Percentiles rank a stretch among this genome's conserved stretches.
Evolutionary conservation across 2,113 vertebrate species (phyloP).

Genomic region (Chionodraco myersi): DNA sequence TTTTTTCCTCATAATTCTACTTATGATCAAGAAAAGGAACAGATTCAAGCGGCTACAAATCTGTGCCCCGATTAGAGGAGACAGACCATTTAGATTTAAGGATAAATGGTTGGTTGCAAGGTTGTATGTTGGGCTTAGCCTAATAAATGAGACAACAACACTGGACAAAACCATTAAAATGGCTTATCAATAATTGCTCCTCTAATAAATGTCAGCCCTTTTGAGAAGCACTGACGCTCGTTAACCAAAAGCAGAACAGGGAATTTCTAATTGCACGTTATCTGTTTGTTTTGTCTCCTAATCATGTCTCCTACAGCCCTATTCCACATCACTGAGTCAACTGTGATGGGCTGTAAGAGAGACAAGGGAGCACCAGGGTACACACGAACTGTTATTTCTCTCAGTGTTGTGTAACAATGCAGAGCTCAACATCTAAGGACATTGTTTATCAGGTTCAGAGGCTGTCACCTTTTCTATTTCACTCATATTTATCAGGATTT

Average conservation of each 20-base stretch:
- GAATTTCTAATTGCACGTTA: slow-evolving; percentile 29
- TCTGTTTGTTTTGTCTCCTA: slow-evolving; percentile 35
- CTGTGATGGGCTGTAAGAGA: slow-evolving; percentile 38
- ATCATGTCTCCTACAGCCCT: slow-evolving; percentile 17
- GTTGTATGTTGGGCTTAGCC: neutral
- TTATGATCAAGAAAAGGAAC: slow-evolving; percentile 1
- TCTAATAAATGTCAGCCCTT: slow-evolving; percentile 14
- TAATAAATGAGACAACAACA: slow-evolving; percentile 38
- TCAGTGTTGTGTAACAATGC: slow-evolving; percentile 57
- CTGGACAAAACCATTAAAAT: slow-evolving; percentile 28
- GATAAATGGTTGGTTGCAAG: neutral
- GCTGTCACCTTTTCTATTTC: neutral
- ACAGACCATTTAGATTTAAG: neutral
- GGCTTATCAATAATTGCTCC: slow-evolving; percentile 30
- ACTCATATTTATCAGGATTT: neutral
- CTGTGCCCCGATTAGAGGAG: neutral
- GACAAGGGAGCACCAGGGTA: neutral
- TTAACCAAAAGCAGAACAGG: neutral
- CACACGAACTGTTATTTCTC: slow-evolving; percentile 9
- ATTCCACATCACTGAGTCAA: slow-evolving; percentile 34
- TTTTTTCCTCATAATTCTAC: neutral
- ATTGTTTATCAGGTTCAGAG: slow-evolving; percentile 39
- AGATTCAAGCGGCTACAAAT: slow-evolving; percentile 18
- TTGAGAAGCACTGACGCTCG: neutral
- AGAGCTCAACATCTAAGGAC: slow-evolving; percentile 36